Conservation (phyloP, 2,113 vertebrate genomes). For the Petromus typicus region DNA sequence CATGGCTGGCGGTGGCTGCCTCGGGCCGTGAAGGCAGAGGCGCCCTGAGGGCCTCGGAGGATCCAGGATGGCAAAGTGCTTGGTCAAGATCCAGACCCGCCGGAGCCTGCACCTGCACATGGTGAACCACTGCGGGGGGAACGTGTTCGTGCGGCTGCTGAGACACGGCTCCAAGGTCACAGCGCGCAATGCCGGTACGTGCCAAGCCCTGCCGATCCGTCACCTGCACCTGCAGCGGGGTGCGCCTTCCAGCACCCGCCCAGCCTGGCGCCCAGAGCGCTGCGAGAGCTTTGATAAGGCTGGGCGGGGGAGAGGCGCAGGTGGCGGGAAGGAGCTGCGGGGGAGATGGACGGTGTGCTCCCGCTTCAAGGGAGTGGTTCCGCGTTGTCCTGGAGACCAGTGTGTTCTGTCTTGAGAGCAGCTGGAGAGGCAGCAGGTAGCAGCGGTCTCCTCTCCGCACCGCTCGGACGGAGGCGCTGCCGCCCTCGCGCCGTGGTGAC, state of each 20-base stretch:
- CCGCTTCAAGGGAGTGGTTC: neutral
- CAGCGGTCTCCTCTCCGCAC: neutral
- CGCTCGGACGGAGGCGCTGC: neutral
- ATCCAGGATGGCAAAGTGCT: constrained; percentile 92
- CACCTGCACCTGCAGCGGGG: neutral
- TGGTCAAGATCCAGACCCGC: constrained; percentile 96
- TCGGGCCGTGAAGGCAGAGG: constrained; percentile 70
- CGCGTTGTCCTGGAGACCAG: neutral
- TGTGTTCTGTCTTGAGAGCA: neutral
- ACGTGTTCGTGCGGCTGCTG: constrained; percentile 94
- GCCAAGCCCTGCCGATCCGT: neutral
- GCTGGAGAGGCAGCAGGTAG: neutral
- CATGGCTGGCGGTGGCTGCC: constrained; percentile 67
- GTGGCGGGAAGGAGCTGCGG: neutral
- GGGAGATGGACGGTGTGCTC: neutral
- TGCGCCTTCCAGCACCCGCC: constrained; percentile 15
- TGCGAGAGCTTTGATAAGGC: neutral
- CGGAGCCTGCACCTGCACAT: constrained; percentile 93
- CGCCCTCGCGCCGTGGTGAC: no score
- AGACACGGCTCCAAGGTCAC: constrained; percentile 91
- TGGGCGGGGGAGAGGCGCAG: neutral
- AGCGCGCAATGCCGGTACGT: constrained; percentile 89
- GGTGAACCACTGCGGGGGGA: constrained; percentile 94
- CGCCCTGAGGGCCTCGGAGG: constrained; percentile 39
- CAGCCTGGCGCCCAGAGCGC: neutral